These are phyloP conservation scores for Pantherophis vulpinus DNA, from an alignment of 2,797 vertebrate genomes.

Conservation along the genomic window DNA sequence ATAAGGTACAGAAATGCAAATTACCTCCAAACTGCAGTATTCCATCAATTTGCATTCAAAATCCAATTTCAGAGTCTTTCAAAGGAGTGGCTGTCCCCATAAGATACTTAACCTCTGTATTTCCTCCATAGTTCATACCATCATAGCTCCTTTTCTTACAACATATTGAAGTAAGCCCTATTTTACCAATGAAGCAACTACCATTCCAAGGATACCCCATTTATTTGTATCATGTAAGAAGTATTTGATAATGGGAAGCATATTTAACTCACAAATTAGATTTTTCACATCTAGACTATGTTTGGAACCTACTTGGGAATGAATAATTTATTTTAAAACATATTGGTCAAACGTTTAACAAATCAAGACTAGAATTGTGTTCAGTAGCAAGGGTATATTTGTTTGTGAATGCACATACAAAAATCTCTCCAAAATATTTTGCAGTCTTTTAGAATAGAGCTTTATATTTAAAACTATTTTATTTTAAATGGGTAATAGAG, in stretches of 20 bases:
- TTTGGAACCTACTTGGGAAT: background rate
- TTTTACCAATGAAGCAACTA: slow-evolving; percentile 3
- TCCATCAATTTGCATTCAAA: slow-evolving; percentile 76
- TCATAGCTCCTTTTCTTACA: slow-evolving; percentile 6
- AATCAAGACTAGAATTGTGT: background rate
- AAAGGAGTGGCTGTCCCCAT: slow-evolving; percentile 50
- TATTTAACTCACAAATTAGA: background rate
- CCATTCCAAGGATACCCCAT: background rate
- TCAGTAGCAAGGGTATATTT: background rate
- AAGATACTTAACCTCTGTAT: slow-evolving; percentile 56
- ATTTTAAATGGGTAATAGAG: slow-evolving; percentile 46
- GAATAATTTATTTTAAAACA: background rate
- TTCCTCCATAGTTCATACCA: slow-evolving; percentile 19
- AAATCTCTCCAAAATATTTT: background rate
- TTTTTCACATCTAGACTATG: background rate
- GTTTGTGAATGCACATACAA: background rate
- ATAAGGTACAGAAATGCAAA: slow-evolving; percentile 65
- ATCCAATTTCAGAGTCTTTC: slow-evolving; percentile 65
- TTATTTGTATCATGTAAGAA: background rate
- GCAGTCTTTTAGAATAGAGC: slow-evolving; percentile 20
- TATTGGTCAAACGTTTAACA: background rate
- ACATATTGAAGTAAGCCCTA: background rate
- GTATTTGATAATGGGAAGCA: slow-evolving; percentile 5
- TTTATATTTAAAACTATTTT: slow-evolving; percentile 31
- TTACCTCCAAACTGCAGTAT: slow-evolving; percentile 67